These are phyloP conservation scores for Chrysaora quinquecirrha DNA, from an alignment of 30 jellyfish, hydroid and myxozoan genomes.

Conservation along the genomic window DNA sequence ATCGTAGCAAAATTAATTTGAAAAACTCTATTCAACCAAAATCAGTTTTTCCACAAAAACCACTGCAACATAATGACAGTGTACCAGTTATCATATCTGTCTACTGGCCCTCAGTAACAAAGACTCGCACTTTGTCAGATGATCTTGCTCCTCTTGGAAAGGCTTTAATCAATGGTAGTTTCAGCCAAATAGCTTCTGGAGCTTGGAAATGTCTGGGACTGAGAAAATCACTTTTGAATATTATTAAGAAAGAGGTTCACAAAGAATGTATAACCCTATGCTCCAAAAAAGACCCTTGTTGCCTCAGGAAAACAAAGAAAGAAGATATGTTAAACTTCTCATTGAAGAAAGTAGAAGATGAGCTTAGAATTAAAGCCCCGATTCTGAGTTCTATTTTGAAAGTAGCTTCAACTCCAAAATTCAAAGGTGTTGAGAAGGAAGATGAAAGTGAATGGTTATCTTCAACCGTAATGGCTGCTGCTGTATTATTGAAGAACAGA, in stretches of 20 bases:
- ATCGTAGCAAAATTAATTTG: too few species aligned
- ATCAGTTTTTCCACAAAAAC: too few species aligned
- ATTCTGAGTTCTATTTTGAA: not conserved
- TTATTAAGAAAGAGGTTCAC: constrained; percentile 1
- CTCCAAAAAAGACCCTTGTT: constrained; percentile 6
- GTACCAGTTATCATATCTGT: not conserved
- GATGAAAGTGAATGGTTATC: constrained; percentile 17
- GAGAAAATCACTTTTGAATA: not conserved
- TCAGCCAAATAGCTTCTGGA: constrained; percentile 8
- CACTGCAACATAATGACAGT: not conserved
- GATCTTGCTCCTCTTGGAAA: constrained; percentile 3
- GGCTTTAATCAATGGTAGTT: not conserved
- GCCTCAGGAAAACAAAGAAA: constrained; percentile 26
- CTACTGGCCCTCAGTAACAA: not conserved
- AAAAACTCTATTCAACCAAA: too few species aligned
- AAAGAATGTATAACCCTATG: not conserved
- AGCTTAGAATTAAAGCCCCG: constrained; percentile 20
- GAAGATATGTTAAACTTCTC: constrained; percentile 34
- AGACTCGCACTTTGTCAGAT: not conserved
- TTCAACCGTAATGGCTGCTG: constrained; percentile 42
- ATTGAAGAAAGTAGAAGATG: not conserved
- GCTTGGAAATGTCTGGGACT: not conserved
- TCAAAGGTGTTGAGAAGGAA: not conserved
- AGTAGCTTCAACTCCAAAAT: constrained; percentile 15
- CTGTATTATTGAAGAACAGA: constrained; percentile 18